Conservation (phyloP, 2,888 invertebrate species). For the Masnerella sp. region DNA sequence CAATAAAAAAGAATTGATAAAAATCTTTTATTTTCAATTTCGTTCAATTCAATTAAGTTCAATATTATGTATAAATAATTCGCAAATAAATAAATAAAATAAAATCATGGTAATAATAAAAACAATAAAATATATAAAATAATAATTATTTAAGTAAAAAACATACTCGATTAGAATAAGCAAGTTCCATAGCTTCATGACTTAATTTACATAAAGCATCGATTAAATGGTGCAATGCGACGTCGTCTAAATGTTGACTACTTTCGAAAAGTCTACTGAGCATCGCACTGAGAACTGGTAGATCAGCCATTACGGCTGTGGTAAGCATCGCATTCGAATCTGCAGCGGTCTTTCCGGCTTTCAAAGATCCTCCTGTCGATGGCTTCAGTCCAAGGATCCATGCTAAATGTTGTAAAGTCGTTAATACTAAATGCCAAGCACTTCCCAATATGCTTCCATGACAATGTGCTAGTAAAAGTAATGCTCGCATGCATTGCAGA, state of each 20-base stretch:
- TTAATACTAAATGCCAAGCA: slow-evolving; percentile 97
- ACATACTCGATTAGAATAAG: slow-evolving; percentile 92
- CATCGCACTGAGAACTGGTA: slow-evolving; percentile 93
- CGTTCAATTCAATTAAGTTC: no score
- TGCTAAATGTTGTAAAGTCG: slow-evolving; percentile 93
- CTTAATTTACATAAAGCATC: slow-evolving; percentile 97
- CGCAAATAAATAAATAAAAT: no score
- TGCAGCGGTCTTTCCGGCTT: slow-evolving; percentile 87
- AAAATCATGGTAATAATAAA: no score
- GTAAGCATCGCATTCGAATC: slow-evolving; percentile 94
- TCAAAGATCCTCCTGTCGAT: slow-evolving; percentile 94
- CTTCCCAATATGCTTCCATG: slow-evolving; percentile 95
- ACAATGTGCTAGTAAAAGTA: slow-evolving; percentile 92
- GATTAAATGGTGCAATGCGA: slow-evolving; percentile 95
- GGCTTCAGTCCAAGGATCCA: slow-evolving; percentile 98
- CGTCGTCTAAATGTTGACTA: slow-evolving; percentile 95
- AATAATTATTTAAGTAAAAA: background rate
- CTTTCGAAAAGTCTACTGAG: slow-evolving; percentile 96
- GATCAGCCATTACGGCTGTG: slow-evolving; percentile 96
- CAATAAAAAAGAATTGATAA: slow-evolving; percentile 53
- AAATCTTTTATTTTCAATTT: background rate
- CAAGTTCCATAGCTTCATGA: slow-evolving; percentile 97
- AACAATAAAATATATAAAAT: no score
- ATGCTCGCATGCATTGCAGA: slow-evolving; percentile 95
- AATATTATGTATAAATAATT: no score